phyloP scores from a whole-genome alignment of 2,888 invertebrate species.

The Acanthoscelides obtectus region DNA sequence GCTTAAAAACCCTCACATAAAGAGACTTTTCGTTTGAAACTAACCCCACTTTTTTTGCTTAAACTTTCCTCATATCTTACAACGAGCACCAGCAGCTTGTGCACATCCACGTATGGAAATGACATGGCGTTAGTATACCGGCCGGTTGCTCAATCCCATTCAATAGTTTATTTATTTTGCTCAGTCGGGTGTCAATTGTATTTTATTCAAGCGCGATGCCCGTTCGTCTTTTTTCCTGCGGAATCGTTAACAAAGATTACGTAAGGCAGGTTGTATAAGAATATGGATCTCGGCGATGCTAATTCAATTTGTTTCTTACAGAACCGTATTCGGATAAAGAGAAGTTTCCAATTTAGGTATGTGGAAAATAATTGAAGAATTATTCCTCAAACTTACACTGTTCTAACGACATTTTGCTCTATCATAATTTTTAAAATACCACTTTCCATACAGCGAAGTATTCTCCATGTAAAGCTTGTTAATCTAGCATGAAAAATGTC shows the following conservation, averaged over 20 bases:
- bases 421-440: too few species aligned
- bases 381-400: too few species aligned
- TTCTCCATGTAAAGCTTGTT: too few species aligned
- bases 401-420: too few species aligned
- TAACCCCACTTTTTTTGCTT: too few species aligned
- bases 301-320: neutral
- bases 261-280: neutral
- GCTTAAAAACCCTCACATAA: too few species aligned
- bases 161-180: neutral
- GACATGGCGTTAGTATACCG: neutral
- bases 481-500: too few species aligned
- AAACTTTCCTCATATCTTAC: too few species aligned
- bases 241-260: neutral
- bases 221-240: neutral
- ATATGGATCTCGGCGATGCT: neutral
- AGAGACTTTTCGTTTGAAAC: too few species aligned
- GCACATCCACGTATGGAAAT: neutral
- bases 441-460: too few species aligned
- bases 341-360: too few species aligned
- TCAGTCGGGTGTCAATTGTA: neutral
- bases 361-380: too few species aligned
- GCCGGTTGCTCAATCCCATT: neutral
- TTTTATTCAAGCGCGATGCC: neutral
- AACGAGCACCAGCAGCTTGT: neutral
- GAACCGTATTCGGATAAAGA: neutral